Percentiles rank a stretch among this genome's conserved stretches.
These are phyloP conservation scores for Adela reaumurella DNA, from an alignment of 2,888 invertebrate genomes.

Conservation along the genomic window DNA sequence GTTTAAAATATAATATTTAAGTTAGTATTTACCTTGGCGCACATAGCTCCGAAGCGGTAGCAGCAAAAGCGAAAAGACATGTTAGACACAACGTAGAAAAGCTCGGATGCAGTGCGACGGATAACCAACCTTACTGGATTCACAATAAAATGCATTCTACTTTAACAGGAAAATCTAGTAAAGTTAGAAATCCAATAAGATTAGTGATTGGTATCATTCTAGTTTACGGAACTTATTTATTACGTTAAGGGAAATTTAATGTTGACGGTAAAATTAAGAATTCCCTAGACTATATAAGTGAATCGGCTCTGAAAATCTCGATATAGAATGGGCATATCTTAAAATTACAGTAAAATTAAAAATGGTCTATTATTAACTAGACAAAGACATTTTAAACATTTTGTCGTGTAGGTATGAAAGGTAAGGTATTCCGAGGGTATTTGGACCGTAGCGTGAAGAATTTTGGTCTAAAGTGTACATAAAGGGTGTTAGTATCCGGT, in stretches of 20 bases:
- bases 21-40: slow-evolving; percentile 31
- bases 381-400: too few species aligned
- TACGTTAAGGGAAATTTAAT: too few species aligned
- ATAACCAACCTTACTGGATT: neutral
- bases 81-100: slow-evolving; percentile 47
- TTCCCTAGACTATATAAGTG: too few species aligned
- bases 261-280: too few species aligned
- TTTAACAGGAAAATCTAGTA: neutral
- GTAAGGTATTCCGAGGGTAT: too few species aligned
- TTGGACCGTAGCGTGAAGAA: neutral
- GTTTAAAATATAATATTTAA: neutral
- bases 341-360: too few species aligned
- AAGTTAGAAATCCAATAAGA: neutral
- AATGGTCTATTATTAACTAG: too few species aligned
- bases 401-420: too few species aligned
- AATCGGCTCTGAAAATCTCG: too few species aligned
- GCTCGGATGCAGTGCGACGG: slow-evolving; percentile 20
- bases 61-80: slow-evolving; percentile 46
- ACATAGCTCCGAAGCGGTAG: slow-evolving; percentile 45
- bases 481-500: slow-evolving; percentile 85
- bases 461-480: slow-evolving; percentile 22
- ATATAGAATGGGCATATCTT: too few species aligned
- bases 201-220: neutral
- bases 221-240: too few species aligned
- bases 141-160: neutral